Evolutionary conservation across 2,113 vertebrate species (phyloP).

Genomic region (Dascyllus trimaculatus): DNA sequence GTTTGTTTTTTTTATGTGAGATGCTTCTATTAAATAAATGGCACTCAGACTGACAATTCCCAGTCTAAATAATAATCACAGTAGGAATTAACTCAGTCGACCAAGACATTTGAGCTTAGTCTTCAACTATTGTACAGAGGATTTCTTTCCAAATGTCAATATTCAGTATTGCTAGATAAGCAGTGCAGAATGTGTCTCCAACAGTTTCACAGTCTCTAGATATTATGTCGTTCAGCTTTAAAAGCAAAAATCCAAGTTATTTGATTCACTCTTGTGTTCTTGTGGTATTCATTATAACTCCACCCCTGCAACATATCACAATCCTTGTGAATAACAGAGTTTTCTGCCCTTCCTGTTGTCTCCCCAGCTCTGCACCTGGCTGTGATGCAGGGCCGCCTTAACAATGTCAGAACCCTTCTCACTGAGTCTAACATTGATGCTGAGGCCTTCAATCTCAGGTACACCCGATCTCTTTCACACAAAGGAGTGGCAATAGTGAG

Average conservation of each 20-base stretch:
- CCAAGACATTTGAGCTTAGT: no score
- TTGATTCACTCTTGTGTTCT: no score
- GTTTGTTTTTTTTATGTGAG: not conserved
- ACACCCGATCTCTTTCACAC: not conserved
- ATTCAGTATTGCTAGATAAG: not conserved
- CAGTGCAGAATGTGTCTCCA: not conserved
- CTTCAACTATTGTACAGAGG: no score
- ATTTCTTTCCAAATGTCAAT: no score
- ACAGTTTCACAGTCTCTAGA: no score
- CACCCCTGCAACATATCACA: not conserved
- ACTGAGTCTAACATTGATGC: slow-evolving; percentile 97
- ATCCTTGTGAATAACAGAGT: not conserved
- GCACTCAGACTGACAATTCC: not conserved
- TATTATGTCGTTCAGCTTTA: no score
- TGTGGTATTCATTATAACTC: not conserved
- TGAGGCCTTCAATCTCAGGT: slow-evolving; percentile 97
- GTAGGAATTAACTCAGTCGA: not conserved
- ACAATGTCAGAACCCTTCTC: slow-evolving; percentile 94
- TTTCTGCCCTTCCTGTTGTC: slow-evolving; percentile 3
- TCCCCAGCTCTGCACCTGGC: slow-evolving; percentile 94
- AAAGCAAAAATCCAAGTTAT: no score
- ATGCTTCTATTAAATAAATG: not conserved
- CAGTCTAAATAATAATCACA: not conserved
- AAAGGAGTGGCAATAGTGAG: not conserved
- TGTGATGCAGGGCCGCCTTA: slow-evolving; percentile 97